Evolutionary conservation across 2,888 invertebrate genomes (phyloP), one percentile per base, ranked within the genome.

Genomic region (Lithophane semibrunnea): DNA sequence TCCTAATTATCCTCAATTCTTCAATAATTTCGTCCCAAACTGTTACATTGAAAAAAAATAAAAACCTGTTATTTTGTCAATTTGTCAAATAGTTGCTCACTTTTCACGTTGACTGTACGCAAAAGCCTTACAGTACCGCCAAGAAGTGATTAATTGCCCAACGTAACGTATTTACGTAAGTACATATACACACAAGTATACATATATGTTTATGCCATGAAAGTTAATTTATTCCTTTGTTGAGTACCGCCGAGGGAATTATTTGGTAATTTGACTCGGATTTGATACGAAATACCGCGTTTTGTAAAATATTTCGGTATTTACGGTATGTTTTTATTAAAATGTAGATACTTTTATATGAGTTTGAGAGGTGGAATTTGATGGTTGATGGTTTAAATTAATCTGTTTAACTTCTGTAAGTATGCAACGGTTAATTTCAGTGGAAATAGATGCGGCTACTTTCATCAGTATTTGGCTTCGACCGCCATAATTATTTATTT

Each of bases 191-290:
- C 58, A 60, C 52, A 12, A 58, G 68, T 73, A 60, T n/a, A n/a
- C n/a, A n/a, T 5, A 49, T 75, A 54, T 44, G 52, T 83, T 70
- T 72, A 67, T 21, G 18, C 29, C 29, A 4, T 42, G 66, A 70
- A 78, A 75, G 75, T 73, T 86, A 86, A 85, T 85, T 86, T 85
- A 86, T 82, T 78, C 72, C 73, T 56, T 69, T 76, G 67, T 52
- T 76, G 79, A 76, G 75, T 73, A 76, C 78, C 71, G 42, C 65
- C 58, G 47, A 18, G 78, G 80, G 87, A 86, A 78, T 86, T 86
- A 80, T 71, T 86, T 13, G 68, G 85, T 83, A 86, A 86, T 86
- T 86, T 83, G 64, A 86, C 67, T 74, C 65, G 69, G 83, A 80
- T 82, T 77, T 75, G 75, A 61, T 75, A 64, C 70, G 63, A 73